Evolutionary conservation across 2,797 vertebrate species (phyloP).

Genomic region (Psittacula echo): DNA sequence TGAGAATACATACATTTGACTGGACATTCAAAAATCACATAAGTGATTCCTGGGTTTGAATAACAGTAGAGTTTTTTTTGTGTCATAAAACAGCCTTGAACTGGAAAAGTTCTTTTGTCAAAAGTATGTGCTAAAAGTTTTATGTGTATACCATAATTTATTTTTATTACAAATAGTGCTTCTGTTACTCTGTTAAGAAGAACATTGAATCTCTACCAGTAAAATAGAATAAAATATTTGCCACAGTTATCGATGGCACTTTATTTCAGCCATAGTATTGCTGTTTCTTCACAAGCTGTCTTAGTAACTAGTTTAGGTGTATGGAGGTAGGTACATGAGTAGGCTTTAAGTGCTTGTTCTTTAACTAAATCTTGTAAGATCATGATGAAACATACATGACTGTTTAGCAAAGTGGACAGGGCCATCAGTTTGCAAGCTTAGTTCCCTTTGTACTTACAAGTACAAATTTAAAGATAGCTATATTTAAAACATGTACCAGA

Average conservation of each 20-base stretch:
- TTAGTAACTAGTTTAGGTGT: background rate
- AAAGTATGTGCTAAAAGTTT: conserved; percentile 40
- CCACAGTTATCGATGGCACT: background rate
- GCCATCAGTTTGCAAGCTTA: background rate
- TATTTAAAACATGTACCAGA: background rate
- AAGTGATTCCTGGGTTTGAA: conserved; percentile 7
- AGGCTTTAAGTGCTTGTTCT: background rate
- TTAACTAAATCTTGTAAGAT: background rate
- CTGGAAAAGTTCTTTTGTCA: conserved; percentile 15
- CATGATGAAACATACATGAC: background rate
- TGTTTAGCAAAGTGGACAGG: background rate
- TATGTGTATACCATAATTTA: background rate
- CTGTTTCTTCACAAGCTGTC: background rate
- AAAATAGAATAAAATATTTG: background rate
- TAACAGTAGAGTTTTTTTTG: background rate
- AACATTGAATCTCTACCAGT: background rate
- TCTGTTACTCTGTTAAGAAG: background rate
- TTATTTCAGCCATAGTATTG: background rate
- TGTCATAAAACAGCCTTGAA: conserved; percentile 21
- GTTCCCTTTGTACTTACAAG: background rate
- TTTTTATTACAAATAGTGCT: conserved; percentile 21
- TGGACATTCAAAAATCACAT: background rate
- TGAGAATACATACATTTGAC: conserved; percentile 28
- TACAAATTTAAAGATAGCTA: background rate
- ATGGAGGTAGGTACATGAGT: background rate